Evolutionary conservation across 2,113 vertebrate genomes (phyloP).

Genomic region (Nymphicus hollandicus): DNA sequence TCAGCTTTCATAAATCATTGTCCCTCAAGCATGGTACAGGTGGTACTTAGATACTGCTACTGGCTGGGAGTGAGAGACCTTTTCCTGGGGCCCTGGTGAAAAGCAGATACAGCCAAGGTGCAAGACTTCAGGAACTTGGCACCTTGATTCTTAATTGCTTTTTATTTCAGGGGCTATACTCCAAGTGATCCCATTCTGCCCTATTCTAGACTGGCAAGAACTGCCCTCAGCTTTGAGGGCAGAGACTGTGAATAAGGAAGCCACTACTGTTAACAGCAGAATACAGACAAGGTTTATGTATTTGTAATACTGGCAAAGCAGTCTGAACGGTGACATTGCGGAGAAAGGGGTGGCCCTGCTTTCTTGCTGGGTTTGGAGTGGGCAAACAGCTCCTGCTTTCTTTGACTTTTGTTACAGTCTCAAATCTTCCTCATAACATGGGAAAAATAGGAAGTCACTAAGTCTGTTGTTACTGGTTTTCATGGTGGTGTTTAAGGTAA

Average conservation of each 20-base stretch:
- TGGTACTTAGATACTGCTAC: background rate
- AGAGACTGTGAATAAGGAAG: conserved; percentile 15
- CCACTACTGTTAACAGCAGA: background rate
- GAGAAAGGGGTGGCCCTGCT: background rate
- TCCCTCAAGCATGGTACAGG: background rate
- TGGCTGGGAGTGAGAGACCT: background rate
- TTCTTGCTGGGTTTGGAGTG: background rate
- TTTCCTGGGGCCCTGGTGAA: background rate
- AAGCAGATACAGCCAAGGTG: background rate
- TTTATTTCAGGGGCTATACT: background rate
- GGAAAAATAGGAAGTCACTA: conserved; percentile 42
- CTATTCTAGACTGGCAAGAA: background rate
- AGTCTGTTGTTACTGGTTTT: conserved; percentile 21
- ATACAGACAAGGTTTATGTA: background rate
- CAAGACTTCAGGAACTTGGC: background rate
- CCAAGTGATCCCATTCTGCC: background rate
- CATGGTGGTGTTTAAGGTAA: conserved; percentile 49
- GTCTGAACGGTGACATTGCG: background rate
- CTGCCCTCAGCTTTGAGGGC: background rate
- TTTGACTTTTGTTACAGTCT: conserved; percentile 46
- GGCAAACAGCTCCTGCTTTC: conserved; percentile 30
- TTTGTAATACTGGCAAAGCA: background rate
- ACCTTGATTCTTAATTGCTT: background rate
- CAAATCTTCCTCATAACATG: conserved; percentile 27
- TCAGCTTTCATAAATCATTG: background rate